phyloP scores from a whole-genome alignment of 2,888 invertebrate species.

The Folsomia manolachei region DNA sequence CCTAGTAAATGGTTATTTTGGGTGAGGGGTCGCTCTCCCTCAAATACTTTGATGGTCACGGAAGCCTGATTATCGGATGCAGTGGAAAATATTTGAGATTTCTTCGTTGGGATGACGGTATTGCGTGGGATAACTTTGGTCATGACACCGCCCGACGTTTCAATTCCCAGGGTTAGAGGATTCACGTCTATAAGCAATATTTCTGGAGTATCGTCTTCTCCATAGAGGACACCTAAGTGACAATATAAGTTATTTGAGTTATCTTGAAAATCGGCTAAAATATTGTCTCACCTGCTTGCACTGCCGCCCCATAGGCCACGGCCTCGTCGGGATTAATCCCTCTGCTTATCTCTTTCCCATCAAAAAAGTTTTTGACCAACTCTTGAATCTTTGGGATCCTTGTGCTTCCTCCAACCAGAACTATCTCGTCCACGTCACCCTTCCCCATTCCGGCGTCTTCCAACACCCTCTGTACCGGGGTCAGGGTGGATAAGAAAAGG shows the following conservation, averaged over 20 bases:
- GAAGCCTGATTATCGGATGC: slow-evolving; percentile 99
- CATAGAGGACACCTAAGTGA: slow-evolving; percentile 86
- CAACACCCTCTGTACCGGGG: neutral
- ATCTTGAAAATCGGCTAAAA: slow-evolving; percentile 57
- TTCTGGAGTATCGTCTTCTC: no score
- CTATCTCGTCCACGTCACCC: neutral
- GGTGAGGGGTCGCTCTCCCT: slow-evolving; percentile 99
- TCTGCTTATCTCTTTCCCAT: neutral
- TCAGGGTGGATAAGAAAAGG: neutral
- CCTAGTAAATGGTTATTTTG: slow-evolving; percentile 98
- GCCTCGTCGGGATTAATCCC: neutral
- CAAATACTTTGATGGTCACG: slow-evolving; percentile 96
- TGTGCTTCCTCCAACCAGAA: neutral
- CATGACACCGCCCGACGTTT: slow-evolving; percentile 99
- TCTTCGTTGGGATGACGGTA: slow-evolving; percentile 98
- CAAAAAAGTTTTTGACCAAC: neutral
- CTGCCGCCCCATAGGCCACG: slow-evolving; percentile 66
- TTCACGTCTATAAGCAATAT: slow-evolving; percentile 98
- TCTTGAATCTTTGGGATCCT: neutral
- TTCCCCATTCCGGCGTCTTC: neutral
- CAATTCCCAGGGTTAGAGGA: slow-evolving; percentile 98
- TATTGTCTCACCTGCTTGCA: slow-evolving; percentile 58
- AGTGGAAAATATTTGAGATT: slow-evolving; percentile 98
- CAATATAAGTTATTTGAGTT: slow-evolving; percentile 57
- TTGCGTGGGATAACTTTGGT: slow-evolving; percentile 96